Conservation (phyloP, 2,113 vertebrate genomes). For the Myotis lucifugus region DNA sequence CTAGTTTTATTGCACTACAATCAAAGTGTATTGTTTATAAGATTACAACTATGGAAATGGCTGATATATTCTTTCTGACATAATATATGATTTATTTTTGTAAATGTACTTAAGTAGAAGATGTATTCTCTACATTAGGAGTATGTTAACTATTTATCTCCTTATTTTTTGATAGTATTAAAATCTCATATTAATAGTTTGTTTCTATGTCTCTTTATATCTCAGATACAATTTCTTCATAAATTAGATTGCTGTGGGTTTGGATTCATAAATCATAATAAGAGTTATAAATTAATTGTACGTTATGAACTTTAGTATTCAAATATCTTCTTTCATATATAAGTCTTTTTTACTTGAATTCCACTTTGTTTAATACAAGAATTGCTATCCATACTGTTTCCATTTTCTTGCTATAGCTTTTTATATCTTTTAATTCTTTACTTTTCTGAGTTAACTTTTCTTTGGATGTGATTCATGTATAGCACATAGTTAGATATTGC, state of each 20-base stretch:
- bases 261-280: not conserved
- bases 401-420: not conserved
- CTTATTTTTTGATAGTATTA: not conserved
- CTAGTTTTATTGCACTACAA: not conserved
- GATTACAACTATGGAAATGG: not conserved
- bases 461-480: not conserved
- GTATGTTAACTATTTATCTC: too few relatives aligned
- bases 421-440: not conserved
- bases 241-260: not conserved
- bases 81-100: not conserved
- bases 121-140: not conserved
- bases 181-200: not conserved
- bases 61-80: not conserved
- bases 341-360: not conserved
- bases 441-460: not conserved
- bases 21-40: not conserved
- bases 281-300: not conserved
- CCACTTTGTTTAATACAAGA: not conserved
- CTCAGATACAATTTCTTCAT: not conserved
- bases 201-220: not conserved
- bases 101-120: not conserved
- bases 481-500: too few relatives aligned
- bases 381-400: not conserved
- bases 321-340: not conserved
- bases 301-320: not conserved